Base-by-base conservation (phyloP, 2,888 invertebrate genomes). In the Norana najaformis region DNA sequence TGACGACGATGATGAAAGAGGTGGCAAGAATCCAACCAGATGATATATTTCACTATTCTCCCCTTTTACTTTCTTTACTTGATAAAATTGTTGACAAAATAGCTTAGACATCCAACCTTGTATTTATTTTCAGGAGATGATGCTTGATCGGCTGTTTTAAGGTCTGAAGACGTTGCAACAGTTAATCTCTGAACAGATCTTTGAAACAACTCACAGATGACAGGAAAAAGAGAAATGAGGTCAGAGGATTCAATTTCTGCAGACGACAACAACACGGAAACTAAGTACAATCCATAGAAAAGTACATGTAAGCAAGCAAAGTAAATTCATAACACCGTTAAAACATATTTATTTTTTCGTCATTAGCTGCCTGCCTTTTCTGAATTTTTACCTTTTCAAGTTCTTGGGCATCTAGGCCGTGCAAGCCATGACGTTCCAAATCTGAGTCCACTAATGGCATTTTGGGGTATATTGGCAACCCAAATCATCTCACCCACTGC, bases 141-240 rank as follows among this genome's bases (percentile, higher is more conserved):
- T 69, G 69, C 11, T 8, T 69, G 69, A 69, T 69, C 69, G 30
- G 6, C n/a, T 8, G 30, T 69, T 69, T 69, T 13, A 69, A n/a
- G 16, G n/a, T 69, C 69, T 36, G 85, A 85, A 85, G 35, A 36
- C 14, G 18, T 16, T 30, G 2, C 36, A 36, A 36, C 8, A 35
- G 37, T 36, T 36, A 37, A 23, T 85, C 16, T 16, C 85, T 85
- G 85, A 37, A 85, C 85, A 36, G 14, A 85, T 23, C 37, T 85
- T 85, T 85, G 85, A 35, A 85, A 35, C 23, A 85, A 85, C 35
- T 85, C 85, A 16, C 85, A 85, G 85, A 85, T 35, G 20, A 85
- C 85, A 37, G 85, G 85, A 85, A 85, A 85, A 0, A 85, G 85
- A 4, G 85, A 3, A n/a, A 85, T 85, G 37, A 85, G 85, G 23